Evolutionary conservation across 2,797 vertebrate species (phyloP), one percentile per base, ranked within the genome.

Genomic region (Cuculus canorus): DNA sequence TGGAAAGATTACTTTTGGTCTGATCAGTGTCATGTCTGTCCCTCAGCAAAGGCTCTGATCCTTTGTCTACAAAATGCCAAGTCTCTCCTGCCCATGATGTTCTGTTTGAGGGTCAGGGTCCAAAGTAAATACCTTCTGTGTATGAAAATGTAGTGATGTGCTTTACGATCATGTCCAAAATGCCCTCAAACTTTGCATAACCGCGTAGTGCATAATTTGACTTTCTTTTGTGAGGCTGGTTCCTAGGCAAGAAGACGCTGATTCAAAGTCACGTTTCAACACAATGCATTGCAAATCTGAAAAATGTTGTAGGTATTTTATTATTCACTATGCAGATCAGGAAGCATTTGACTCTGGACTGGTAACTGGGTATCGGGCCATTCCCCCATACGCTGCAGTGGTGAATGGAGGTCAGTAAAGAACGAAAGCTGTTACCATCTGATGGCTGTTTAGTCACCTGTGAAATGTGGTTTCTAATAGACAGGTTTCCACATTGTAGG

Each of bases 401-500:
- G 63, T 25, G 66, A 69, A 50, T 25, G 18, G 69, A 72, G 73
- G 80, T 96, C 82, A 54, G 43, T 86, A 73, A 66, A 70, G 88
- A 94, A 86, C 86, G 77, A 77, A 91, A 84, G 56, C 86, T 86
- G 65, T 88, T 90, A 41, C 89, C 64, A 86, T 92, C 87, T 52
- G 70, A 90, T 82, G 87, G 73, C 82, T 95, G 70, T 61, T 92
- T 56, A 82, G 85, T 91, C 91, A 93, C 92, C 89, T 95, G 91
- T 94, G 92, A 96, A 96, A 93, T 92, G 87, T 57, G 85, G 25
- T 92, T 96, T 91, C 80, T 84, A 79, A 91, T 82, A 90, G 87
- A 72, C 56, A 88, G 80, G 47, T 93, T 96, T 96, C 87, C 89
- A 82, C 86, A 85, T 82, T 53, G 9, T 6, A 60, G 73, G 69